These are phyloP conservation scores for Muricea muricata DNA, from an alignment of 92 coral and sea anemone species.

Conservation along the genomic window DNA sequence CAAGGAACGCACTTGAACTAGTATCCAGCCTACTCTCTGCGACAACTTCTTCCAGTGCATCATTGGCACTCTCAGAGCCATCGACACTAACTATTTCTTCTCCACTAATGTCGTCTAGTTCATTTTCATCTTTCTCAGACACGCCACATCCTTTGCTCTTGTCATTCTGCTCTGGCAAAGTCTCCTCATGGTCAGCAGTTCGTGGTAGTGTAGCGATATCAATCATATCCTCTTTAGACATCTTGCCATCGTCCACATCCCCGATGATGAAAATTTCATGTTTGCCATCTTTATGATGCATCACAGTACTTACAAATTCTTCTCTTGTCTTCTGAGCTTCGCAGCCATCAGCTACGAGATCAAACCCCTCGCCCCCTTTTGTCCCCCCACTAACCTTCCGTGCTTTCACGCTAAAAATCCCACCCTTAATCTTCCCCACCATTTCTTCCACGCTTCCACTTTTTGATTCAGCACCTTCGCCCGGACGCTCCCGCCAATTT, in stretches of 20 bases:
- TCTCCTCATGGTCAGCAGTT: too few species aligned
- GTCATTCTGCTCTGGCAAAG: too few species aligned
- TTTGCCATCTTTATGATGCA: background rate
- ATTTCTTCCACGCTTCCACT: background rate
- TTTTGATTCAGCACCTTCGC: background rate
- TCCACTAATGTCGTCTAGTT: background rate
- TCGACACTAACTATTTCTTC: background rate
- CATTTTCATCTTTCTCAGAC: too few species aligned
- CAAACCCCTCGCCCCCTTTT: background rate
- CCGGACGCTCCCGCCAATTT: background rate
- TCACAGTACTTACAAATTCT: background rate
- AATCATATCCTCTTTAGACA: background rate
- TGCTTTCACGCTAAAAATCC: background rate
- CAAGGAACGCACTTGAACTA: too few species aligned
- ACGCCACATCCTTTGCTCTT: too few species aligned
- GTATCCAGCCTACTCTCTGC: background rate
- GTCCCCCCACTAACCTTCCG: background rate
- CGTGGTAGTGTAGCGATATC: too few species aligned
- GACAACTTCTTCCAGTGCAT: background rate
- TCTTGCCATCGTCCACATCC: background rate
- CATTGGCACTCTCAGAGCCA: background rate
- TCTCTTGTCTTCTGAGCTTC: background rate
- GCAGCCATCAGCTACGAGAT: background rate
- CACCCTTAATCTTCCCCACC: background rate
- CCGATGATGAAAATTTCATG: constrained; percentile 1